phyloP scores from a whole-genome alignment of 2,113 vertebrate species.

The Murina feae region DNA sequence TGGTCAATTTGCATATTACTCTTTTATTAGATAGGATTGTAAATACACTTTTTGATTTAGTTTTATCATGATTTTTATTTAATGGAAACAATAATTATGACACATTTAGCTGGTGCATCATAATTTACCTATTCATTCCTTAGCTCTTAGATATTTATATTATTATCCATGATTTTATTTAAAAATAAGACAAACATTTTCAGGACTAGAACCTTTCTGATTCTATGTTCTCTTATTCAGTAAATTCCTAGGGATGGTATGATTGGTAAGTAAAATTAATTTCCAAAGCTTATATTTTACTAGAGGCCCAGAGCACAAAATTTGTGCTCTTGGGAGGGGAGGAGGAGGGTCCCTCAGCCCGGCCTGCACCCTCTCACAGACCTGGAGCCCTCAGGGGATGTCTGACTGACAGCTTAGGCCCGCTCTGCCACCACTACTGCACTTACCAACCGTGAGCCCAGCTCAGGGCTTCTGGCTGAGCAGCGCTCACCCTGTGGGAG shows the following conservation, averaged over 20 bases:
- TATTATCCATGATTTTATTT: neutral
- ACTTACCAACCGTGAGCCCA: too few relatives aligned
- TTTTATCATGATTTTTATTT: slow-evolving; percentile 22
- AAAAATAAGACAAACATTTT: slow-evolving; percentile 10
- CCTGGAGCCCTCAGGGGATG: too few relatives aligned
- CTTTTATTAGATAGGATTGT: too few relatives aligned
- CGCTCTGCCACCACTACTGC: too few relatives aligned
- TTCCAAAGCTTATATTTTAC: neutral
- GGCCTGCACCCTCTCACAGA: too few relatives aligned
- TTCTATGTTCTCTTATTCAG: neutral
- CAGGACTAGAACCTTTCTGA: neutral
- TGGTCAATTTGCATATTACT: too few relatives aligned
- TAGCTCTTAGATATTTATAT: neutral
- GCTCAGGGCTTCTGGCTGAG: too few relatives aligned
- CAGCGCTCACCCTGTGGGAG: too few relatives aligned
- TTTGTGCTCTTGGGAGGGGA: too few relatives aligned
- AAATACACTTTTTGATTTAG: neutral
- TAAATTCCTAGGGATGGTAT: neutral
- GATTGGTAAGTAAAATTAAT: neutral
- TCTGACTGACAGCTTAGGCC: too few relatives aligned
- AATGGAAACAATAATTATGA: neutral
- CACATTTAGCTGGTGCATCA: neutral
- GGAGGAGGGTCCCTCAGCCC: too few relatives aligned
- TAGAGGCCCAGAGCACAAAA: too few relatives aligned
- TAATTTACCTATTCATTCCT: neutral